Conservation (phyloP, 2,113 vertebrate genomes). For the Cynocephalus volans region DNA sequence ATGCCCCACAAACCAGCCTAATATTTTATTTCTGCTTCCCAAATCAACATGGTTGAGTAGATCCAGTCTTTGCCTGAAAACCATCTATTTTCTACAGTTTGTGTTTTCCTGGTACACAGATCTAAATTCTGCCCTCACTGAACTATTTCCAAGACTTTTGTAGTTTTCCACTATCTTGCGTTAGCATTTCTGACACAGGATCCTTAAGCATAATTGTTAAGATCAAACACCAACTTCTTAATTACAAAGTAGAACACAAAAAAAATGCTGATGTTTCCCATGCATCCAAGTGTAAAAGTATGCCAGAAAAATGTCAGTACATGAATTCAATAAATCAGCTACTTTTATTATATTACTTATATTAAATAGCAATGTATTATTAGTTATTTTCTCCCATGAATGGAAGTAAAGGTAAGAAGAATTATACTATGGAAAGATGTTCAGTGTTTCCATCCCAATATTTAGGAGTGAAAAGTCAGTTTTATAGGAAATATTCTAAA, state of each 20-base stretch:
- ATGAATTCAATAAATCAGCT: conserved; percentile 29
- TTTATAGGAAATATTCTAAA: conserved; percentile 27
- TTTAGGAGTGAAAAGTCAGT: background rate
- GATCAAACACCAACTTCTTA: background rate
- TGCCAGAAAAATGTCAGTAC: background rate
- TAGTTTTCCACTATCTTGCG: background rate
- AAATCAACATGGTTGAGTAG: conserved; percentile 11
- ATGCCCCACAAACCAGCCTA: background rate
- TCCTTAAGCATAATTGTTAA: background rate
- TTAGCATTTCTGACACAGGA: background rate
- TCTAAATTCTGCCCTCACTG: background rate
- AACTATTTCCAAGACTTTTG: background rate
- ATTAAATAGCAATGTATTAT: background rate
- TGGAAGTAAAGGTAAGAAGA: background rate
- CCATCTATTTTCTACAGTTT: background rate
- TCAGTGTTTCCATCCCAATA: background rate
- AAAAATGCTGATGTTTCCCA: conserved; percentile 11
- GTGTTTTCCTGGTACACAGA: background rate
- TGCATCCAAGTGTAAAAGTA: background rate
- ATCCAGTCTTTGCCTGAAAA: background rate
- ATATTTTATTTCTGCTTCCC: conserved; percentile 44
- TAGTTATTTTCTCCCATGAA: conserved; percentile 20
- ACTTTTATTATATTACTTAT: background rate
- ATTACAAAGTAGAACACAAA: conserved; percentile 10
- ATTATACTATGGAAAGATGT: conserved; percentile 23